Percentiles rank a stretch among this genome's conserved stretches.
phyloP scores from a whole-genome alignment of 2,888 invertebrate genomes.

The Drosophila leonis region DNA sequence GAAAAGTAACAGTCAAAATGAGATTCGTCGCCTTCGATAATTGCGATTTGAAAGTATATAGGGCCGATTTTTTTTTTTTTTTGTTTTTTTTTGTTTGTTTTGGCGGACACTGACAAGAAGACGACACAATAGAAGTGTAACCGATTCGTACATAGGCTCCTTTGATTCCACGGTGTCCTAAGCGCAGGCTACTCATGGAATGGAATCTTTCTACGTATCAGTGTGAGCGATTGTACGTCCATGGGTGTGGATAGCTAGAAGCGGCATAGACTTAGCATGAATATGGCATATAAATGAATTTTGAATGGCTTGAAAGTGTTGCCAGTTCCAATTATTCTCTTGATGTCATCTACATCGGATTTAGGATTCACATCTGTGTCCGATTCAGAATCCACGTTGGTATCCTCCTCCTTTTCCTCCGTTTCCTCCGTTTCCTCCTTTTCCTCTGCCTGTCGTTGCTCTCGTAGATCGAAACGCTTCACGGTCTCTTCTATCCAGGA shows the following conservation, averaged over 20 bases:
- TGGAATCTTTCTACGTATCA: background rate
- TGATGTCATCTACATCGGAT: background rate
- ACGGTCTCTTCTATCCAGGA: constrained; percentile 58
- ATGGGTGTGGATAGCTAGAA: background rate
- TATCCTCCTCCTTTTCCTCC: accelerated
- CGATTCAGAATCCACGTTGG: background rate
- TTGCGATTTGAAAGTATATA: no score
- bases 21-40: no score
- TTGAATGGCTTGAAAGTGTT: no score
- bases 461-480: background rate
- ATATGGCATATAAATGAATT: background rate
- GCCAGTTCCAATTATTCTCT: background rate
- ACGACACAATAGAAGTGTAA: no score
- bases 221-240: background rate
- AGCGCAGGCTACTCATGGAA: constrained; percentile 2
- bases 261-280: background rate
- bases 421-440: no score
- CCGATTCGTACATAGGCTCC: no score
- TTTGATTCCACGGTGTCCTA: background rate
- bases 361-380: background rate
- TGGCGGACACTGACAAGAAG: no score
- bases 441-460: background rate
- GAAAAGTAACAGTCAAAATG: no score
- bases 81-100: no score
- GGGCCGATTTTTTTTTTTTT: no score